A percentile compares a stretch with the other conserved stretches of the same genome.
These are phyloP conservation scores for Bombus sibiricus DNA, from an alignment of 1,140 invertebrate species.

Conservation along the genomic window DNA sequence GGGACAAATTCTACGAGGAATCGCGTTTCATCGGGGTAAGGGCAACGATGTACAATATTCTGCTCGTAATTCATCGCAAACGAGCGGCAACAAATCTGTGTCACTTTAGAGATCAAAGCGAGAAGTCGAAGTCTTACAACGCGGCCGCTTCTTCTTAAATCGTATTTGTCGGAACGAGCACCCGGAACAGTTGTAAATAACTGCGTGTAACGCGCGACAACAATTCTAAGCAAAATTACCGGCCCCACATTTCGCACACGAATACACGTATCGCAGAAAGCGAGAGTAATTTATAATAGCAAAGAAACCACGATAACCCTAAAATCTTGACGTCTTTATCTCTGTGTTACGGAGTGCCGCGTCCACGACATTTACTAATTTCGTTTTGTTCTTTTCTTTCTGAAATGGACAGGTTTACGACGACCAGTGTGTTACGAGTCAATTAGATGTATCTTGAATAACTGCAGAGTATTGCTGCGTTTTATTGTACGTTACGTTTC, in stretches of 20 bases:
- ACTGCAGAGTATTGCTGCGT: neutral
- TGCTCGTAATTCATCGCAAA: constrained; percentile 34
- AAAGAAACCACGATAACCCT: neutral
- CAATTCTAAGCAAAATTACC: constrained; percentile 8
- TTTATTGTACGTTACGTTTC: neutral
- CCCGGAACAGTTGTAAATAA: constrained; percentile 18
- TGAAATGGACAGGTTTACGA: neutral
- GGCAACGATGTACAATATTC: constrained; percentile 31
- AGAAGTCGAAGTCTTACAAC: constrained; percentile 21
- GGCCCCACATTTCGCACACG: too few relatives aligned
- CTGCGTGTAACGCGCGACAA: constrained; percentile 10
- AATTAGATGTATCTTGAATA: neutral
- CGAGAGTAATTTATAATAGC: neutral
- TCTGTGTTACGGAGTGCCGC: neutral
- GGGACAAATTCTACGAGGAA: neutral
- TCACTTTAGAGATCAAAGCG: constrained; percentile 51
- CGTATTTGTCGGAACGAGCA: neutral
- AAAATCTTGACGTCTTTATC: constrained; percentile 12
- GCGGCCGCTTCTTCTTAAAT: constrained; percentile 21
- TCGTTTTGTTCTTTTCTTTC: neutral
- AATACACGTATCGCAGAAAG: neutral
- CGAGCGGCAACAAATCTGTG: constrained; percentile 46
- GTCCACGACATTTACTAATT: neutral
- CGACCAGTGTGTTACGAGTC: too few relatives aligned
- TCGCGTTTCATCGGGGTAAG: neutral